Percentiles rank a stretch among this genome's conserved stretches.
Conservation (phyloP, 2,888 invertebrate species). For the Protophormia terraenovae region DNA sequence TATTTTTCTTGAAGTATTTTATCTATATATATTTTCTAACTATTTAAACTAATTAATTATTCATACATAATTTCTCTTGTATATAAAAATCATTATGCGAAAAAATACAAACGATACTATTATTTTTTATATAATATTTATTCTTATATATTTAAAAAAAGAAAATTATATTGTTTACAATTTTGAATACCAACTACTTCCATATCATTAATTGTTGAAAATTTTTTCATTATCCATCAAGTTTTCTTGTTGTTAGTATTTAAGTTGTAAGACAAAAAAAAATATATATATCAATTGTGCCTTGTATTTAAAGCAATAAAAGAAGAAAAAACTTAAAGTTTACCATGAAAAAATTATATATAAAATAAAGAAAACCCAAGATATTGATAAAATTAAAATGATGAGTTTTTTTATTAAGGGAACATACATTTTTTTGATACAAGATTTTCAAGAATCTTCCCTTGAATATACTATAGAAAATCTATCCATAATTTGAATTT, state of each 20-base stretch:
- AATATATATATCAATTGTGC: slow-evolving; percentile 64
- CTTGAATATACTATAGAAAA: too few species aligned
- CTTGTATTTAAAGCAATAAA: slow-evolving; percentile 60
- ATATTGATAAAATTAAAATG: not conserved
- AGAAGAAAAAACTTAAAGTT: slow-evolving; percentile 48
- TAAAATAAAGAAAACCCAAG: slow-evolving; percentile 16
- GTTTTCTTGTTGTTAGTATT: slow-evolving; percentile 64
- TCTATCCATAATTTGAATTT: not conserved
- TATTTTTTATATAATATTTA: slow-evolving; percentile 49
- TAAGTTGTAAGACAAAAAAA: slow-evolving; percentile 56
- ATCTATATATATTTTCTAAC: not conserved
- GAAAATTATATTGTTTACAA: slow-evolving; percentile 16
- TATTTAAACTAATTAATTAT: slow-evolving; percentile 5
- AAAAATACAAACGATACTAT: slow-evolving; percentile 41
- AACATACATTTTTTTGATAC: too few species aligned
- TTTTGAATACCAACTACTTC: slow-evolving; percentile 30
- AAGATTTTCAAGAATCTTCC: too few species aligned
- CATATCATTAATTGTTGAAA: slow-evolving; percentile 64
- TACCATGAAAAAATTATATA: slow-evolving; percentile 44
- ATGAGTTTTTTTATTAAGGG: not conserved
- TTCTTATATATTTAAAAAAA: slow-evolving; percentile 9
- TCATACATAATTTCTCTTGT: slow-evolving; percentile 47
- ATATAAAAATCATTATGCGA: slow-evolving; percentile 57
- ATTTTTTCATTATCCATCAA: slow-evolving; percentile 58
- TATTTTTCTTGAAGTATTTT: slow-evolving; percentile 22